Percentiles rank a stretch among this genome's conserved stretches.
Evolutionary conservation across 2,797 vertebrate species (phyloP).

Genomic region (Danio tinwini): DNA sequence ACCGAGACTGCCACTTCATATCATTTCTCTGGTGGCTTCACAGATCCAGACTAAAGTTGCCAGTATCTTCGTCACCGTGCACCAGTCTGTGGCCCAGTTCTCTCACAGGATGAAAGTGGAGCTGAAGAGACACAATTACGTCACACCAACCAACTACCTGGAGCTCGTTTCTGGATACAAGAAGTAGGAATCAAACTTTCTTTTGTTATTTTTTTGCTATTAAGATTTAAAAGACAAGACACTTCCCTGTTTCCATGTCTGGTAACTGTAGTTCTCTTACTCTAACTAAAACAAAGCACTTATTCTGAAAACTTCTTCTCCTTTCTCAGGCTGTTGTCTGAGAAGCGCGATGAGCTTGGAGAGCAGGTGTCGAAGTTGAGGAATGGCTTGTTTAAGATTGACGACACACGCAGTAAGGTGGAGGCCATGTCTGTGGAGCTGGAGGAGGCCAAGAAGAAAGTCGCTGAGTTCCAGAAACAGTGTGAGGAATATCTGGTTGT

Average conservation of each 20-base stretch:
- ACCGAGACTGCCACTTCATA: background rate
- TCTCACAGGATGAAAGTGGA: constrained; percentile 86
- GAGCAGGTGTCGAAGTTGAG: constrained; percentile 85
- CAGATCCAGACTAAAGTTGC: constrained; percentile 87
- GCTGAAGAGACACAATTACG: constrained; percentile 85
- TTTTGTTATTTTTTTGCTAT: background rate
- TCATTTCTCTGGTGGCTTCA: constrained; percentile 17
- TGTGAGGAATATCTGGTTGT: constrained; percentile 87
- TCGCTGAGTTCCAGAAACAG: constrained; percentile 86
- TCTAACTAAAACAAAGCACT: background rate
- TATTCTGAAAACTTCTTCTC: constrained; percentile 4
- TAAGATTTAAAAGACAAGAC: background rate
- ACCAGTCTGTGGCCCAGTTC: constrained; percentile 84
- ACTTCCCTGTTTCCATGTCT: constrained; percentile 13
- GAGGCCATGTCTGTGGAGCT: constrained; percentile 89
- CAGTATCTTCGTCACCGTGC: constrained; percentile 86
- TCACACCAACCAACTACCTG: constrained; percentile 91
- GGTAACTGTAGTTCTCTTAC: background rate
- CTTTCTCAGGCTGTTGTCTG: constrained; percentile 79
- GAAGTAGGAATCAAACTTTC: constrained; percentile 74
- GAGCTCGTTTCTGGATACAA: constrained; percentile 91
- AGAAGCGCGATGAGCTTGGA: constrained; percentile 85
- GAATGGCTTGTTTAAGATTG: constrained; percentile 87
- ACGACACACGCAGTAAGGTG: constrained; percentile 86
- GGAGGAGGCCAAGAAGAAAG: constrained; percentile 85